Conservation (phyloP, 2,888 invertebrate genomes). For the Ditula angustiorana region DNA sequence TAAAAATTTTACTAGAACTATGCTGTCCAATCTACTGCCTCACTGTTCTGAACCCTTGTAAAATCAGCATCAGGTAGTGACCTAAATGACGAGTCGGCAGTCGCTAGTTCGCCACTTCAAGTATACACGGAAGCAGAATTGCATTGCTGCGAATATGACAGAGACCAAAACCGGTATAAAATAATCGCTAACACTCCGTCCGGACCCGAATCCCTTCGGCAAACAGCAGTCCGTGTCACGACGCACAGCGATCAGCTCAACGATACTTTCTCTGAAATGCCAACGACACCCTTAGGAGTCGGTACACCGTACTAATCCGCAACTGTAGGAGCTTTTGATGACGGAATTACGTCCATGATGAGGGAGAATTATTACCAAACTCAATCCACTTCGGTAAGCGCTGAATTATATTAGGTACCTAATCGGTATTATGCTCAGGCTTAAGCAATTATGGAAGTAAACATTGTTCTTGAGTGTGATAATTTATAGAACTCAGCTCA, state of each 20-base stretch:
- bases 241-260: slow-evolving; percentile 15
- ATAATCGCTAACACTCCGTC: background rate
- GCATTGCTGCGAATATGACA: no score
- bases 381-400: background rate
- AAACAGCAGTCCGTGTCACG: slow-evolving; percentile 16
- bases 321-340: background rate
- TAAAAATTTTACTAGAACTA: no score
- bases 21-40: no score
- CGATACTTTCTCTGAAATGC: background rate
- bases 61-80: no score
- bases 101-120: no score
- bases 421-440: background rate
- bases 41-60: no score
- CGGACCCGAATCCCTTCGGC: slow-evolving; percentile 4
- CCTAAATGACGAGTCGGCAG: no score
- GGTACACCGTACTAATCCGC: background rate
- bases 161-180: no score
- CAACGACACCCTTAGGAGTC: background rate
- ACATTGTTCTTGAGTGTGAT: background rate
- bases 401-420: background rate
- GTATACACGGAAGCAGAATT: no score
- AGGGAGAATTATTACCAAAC: background rate
- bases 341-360: background rate
- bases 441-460: background rate
- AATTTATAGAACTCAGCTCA: background rate